Evolutionary conservation across 2,113 vertebrate species (phyloP), one percentile per base, ranked within the genome.

Genomic region (Danionella cerebrum): DNA sequence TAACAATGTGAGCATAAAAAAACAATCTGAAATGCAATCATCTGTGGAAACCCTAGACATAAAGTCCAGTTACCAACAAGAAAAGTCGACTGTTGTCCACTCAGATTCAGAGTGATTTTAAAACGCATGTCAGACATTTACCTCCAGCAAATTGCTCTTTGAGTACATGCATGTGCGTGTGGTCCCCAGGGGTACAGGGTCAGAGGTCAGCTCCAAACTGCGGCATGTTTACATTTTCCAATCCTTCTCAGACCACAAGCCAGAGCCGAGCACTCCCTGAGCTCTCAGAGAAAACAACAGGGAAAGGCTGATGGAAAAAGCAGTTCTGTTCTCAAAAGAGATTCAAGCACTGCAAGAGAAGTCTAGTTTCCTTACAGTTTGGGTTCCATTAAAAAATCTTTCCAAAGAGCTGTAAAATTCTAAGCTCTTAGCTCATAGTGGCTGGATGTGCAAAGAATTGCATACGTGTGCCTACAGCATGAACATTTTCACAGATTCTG

Each of bases 231-330:
- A 72, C 60, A 53, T 41, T 63, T 41, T 50, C 58, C 60, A 53
- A 19, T 50, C 36, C 33, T 51, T 51, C 35, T 55, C 18, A 57
- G 62, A 67, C 35, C 50, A 57, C 50, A 25, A 65, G 31, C 14
- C 44, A 6, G 18, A 45, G 7, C 13, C 31, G 38, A 67, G 39
- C 24, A 27, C 48, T 25, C 14, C 14, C 29, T 41, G 16, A 22
- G n/a, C 5, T 25, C 58, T 36, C 52, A 62, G 45, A 21, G 60
- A 57, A 73, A 72, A 13, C 71, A 58, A 64, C 22, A 70, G 75
- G 74, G 73, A 76, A 75, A 44, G 14, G 14, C 67, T 25, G 58
- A 76, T 73, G 75, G 75, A 76, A 73, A 77, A 77, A 76, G 45
- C 68, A 70, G 67, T 53, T 62, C 48, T 67, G 48, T 41, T 57